phyloP scores from a whole-genome alignment of 2,113 vertebrate species.

The Corythoichthys intestinalis region DNA sequence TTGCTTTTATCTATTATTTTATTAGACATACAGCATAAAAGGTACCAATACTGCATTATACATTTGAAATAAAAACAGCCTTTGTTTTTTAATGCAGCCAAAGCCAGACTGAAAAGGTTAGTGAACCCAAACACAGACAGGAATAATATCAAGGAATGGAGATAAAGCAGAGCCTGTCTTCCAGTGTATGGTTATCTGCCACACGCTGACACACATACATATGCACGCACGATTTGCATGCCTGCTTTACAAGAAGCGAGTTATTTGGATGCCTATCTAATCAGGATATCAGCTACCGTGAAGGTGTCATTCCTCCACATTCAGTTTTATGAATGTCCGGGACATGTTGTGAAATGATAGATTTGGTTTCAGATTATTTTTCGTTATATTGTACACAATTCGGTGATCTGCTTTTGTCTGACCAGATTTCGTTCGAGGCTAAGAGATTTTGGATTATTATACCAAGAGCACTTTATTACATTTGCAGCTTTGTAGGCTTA shows the following conservation, averaged over 20 bases:
- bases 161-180: conserved; percentile 19
- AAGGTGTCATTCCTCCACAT: conserved; percentile 14
- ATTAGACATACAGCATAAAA: neutral
- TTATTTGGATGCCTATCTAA: conserved; percentile 29
- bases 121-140: conserved; percentile 18
- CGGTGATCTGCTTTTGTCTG: neutral
- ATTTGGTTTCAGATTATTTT: conserved; percentile 2
- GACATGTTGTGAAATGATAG: neutral
- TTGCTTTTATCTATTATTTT: too few relatives aligned
- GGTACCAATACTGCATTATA: neutral
- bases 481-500: neutral
- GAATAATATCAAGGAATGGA: conserved; percentile 33
- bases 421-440: neutral
- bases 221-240: conserved; percentile 24
- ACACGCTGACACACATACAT: conserved; percentile 2
- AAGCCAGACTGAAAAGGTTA: conserved; percentile 31
- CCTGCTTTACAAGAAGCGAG: conserved; percentile 38
- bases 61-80: neutral
- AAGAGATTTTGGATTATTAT: neutral
- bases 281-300: conserved; percentile 1
- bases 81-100: conserved; percentile 20
- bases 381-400: neutral
- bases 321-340: neutral
- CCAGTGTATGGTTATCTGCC: conserved; percentile 1
- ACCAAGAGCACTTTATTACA: neutral